Evolutionary conservation across 1,140 invertebrate species (phyloP).

Genomic region (Drosophila littoralis): DNA sequence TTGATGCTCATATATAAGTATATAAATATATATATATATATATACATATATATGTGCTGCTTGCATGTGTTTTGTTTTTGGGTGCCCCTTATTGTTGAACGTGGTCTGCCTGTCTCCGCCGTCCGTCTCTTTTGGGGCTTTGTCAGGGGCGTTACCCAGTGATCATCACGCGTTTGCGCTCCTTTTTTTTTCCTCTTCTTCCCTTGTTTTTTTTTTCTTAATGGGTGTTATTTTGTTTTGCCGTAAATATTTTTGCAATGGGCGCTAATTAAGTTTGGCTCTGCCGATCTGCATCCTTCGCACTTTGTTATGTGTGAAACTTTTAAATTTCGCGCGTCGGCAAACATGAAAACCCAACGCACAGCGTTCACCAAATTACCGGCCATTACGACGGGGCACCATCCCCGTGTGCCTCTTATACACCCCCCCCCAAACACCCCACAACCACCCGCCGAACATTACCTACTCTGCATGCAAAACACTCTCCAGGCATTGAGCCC

Average conservation of each 20-base stretch:
- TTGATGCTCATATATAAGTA: slow-evolving; percentile 30
- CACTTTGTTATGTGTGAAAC: slow-evolving; percentile 82
- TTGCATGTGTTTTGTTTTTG: slow-evolving; percentile 28
- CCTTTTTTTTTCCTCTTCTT: slow-evolving; percentile 12
- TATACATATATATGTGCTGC: not conserved
- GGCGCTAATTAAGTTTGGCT: slow-evolving; percentile 80
- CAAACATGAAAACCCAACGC: slow-evolving; percentile 74
- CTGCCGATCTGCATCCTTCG: slow-evolving; percentile 69
- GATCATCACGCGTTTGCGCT: slow-evolving; percentile 84
- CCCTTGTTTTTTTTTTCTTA: slow-evolving; percentile 50
- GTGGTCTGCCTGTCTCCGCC: slow-evolving; percentile 1
- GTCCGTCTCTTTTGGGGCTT: slow-evolving; percentile 52
- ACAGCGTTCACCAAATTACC: slow-evolving; percentile 63
- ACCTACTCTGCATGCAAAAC: not conserved
- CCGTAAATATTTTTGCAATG: slow-evolving; percentile 83
- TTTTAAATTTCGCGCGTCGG: slow-evolving; percentile 75
- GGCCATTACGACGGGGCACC: slow-evolving; percentile 65
- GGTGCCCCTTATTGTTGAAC: slow-evolving; percentile 9
- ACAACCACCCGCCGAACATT: no score
- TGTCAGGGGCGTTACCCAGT: slow-evolving; percentile 81
- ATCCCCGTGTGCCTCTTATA: not conserved
- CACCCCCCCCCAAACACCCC: not conserved
- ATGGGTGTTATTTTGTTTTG: slow-evolving; percentile 84
- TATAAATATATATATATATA: not conserved
- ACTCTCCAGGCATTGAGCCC: not conserved